Conservation (phyloP, 2,888 invertebrate species). For the Leptopterna dolabrata region DNA sequence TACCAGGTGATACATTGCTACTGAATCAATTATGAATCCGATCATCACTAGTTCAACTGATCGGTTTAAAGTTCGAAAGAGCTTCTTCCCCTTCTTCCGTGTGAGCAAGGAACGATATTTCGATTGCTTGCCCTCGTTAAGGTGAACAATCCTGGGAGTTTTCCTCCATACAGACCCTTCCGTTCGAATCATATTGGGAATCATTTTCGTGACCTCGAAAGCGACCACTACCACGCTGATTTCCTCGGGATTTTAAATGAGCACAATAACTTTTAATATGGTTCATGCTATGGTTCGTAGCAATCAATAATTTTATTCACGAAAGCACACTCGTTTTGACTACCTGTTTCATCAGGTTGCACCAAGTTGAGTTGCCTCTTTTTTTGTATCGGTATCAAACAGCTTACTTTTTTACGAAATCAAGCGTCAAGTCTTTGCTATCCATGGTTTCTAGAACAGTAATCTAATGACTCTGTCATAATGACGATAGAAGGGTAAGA, state of each 20-base stretch:
- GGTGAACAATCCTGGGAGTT: too few species aligned
- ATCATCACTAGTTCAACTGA: background rate
- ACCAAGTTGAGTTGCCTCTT: too few species aligned
- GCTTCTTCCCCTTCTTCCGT: too few species aligned
- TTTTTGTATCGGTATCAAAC: background rate
- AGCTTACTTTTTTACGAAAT: slow-evolving; percentile 34
- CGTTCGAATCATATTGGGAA: background rate
- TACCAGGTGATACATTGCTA: background rate
- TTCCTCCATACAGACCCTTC: background rate
- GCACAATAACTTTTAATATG: too few species aligned
- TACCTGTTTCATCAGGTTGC: too few species aligned
- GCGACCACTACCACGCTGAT: too few species aligned
- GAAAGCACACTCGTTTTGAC: too few species aligned
- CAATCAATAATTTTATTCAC: too few species aligned
- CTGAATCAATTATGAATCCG: background rate
- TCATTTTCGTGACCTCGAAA: background rate
- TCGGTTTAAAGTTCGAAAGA: background rate
- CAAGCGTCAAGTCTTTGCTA: background rate
- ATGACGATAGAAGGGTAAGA: background rate
- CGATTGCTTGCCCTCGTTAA: background rate
- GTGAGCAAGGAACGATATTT: background rate
- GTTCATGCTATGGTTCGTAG: too few species aligned
- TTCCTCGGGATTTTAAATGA: too few species aligned
- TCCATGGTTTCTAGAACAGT: background rate
- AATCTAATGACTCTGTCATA: background rate